These are phyloP conservation scores for Psix sp. DNA, from an alignment of 1,140 invertebrate species.

Conservation along the genomic window DNA sequence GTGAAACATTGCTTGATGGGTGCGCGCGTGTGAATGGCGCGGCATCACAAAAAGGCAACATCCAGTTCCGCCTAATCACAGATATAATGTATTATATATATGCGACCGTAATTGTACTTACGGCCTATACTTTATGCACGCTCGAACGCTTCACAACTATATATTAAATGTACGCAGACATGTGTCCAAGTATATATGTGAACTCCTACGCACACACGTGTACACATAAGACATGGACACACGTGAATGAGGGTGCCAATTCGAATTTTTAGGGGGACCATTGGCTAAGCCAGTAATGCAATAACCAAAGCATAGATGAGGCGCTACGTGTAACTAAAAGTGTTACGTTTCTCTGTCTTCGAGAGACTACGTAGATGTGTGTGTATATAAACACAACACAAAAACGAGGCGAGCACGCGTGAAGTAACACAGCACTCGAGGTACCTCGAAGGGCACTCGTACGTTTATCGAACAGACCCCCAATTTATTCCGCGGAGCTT, in stretches of 20 bases:
- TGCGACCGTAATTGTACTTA: conserved; percentile 55
- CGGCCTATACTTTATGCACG: conserved; percentile 54
- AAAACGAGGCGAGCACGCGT: conserved; percentile 38
- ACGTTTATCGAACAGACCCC: conserved; percentile 41
- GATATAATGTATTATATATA: conserved; percentile 56
- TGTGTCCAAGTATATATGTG: too few relatives aligned
- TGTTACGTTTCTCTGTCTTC: conserved; percentile 49
- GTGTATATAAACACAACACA: conserved; percentile 9
- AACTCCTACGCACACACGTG: conserved; percentile 14
- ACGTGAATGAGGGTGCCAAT: conserved; percentile 64
- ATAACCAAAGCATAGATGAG: conserved; percentile 72
- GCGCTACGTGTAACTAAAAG: conserved; percentile 71
- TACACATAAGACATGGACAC: conserved; percentile 20
- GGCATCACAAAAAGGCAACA: conserved; percentile 43
- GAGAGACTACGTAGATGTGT: not conserved
- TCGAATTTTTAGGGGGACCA: conserved; percentile 64
- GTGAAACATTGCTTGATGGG: conserved; percentile 7
- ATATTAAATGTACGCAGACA: conserved; percentile 49
- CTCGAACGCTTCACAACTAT: conserved; percentile 59
- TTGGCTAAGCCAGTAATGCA: conserved; percentile 76
- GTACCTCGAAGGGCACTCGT: conserved; percentile 42
- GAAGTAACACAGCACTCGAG: conserved; percentile 55
- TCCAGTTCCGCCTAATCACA: conserved; percentile 48
- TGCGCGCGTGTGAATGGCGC: conserved; percentile 14
- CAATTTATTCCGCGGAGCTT: conserved; percentile 36